phyloP scores from a whole-genome alignment of 1,140 invertebrate genomes.

The Eumaeus atala region DNA sequence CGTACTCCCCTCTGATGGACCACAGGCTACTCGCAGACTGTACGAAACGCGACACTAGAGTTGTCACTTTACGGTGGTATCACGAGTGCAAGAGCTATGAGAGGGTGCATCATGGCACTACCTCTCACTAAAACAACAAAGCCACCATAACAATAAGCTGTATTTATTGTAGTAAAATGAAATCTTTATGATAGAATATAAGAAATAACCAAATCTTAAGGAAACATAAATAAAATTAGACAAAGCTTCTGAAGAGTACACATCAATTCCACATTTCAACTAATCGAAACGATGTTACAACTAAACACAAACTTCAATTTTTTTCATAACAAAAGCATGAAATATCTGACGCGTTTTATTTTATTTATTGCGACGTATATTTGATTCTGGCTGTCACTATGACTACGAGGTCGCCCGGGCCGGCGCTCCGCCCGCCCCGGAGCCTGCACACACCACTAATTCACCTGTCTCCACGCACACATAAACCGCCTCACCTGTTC shows the following conservation, averaged over 20 bases:
- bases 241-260: not conserved
- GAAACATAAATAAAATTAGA: not conserved
- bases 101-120: too few species aligned
- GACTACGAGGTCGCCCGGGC: slow-evolving; percentile 48
- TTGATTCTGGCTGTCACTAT: slow-evolving; percentile 48
- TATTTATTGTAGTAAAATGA: too few species aligned
- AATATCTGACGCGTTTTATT: slow-evolving; percentile 27
- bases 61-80: too few species aligned
- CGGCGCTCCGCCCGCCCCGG: slow-evolving; percentile 34
- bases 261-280: not conserved
- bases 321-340: slow-evolving; percentile 12
- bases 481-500: slow-evolving; percentile 27
- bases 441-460: slow-evolving; percentile 39
- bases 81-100: too few species aligned
- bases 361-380: slow-evolving; percentile 43
- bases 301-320: not conserved
- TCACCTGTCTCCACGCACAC: slow-evolving; percentile 54
- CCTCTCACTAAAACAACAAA: too few species aligned
- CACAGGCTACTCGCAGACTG: too few species aligned
- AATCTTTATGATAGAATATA: too few species aligned
- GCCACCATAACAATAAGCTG: too few species aligned
- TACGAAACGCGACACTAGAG: too few species aligned
- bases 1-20: too few species aligned
- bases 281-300: too few species aligned
- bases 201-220: not conserved